Evolutionary conservation across 2,888 invertebrate species (phyloP).

Genomic region (Anaspis maculata): DNA sequence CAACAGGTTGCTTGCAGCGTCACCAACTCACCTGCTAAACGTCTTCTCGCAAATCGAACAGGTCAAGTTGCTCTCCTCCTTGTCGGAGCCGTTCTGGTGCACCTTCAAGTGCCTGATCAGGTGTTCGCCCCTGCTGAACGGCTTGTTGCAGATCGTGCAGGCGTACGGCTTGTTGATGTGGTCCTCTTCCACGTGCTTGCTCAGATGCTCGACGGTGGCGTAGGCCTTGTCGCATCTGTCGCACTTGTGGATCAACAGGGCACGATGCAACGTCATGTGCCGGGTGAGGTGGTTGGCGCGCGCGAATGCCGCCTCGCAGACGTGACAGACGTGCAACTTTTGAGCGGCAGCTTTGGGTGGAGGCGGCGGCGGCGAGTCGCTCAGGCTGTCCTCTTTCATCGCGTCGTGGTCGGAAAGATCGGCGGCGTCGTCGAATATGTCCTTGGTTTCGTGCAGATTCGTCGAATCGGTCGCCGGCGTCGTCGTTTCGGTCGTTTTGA

Average conservation of each 20-base stretch:
- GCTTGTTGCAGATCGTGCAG: constrained; percentile 40
- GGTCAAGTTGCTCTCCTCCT: constrained; percentile 30
- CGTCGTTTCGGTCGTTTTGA: too few species aligned
- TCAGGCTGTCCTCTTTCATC: neutral
- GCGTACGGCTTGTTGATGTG: constrained; percentile 41
- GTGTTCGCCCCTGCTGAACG: constrained; percentile 40
- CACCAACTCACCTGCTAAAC: constrained; percentile 39
- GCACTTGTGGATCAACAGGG: constrained; percentile 38
- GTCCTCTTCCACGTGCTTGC: constrained; percentile 38
- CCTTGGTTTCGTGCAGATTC: constrained; percentile 3
- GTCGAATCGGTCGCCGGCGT: neutral
- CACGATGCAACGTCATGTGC: constrained; percentile 40
- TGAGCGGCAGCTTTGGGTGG: constrained; percentile 6
- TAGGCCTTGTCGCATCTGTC: constrained; percentile 40
- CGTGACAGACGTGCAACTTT: constrained; percentile 38
- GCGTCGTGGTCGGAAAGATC: neutral
- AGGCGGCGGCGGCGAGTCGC: neutral
- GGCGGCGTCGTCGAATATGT: neutral
- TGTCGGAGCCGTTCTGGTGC: constrained; percentile 31
- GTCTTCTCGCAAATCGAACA: constrained; percentile 40
- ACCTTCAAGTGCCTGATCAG: constrained; percentile 41
- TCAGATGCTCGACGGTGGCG: constrained; percentile 34
- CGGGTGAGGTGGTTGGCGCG: constrained; percentile 39
- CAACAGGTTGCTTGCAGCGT: too few species aligned
- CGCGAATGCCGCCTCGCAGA: constrained; percentile 36